Conservation (phyloP, 2,888 invertebrate species). For the Melieria crassipennis region DNA sequence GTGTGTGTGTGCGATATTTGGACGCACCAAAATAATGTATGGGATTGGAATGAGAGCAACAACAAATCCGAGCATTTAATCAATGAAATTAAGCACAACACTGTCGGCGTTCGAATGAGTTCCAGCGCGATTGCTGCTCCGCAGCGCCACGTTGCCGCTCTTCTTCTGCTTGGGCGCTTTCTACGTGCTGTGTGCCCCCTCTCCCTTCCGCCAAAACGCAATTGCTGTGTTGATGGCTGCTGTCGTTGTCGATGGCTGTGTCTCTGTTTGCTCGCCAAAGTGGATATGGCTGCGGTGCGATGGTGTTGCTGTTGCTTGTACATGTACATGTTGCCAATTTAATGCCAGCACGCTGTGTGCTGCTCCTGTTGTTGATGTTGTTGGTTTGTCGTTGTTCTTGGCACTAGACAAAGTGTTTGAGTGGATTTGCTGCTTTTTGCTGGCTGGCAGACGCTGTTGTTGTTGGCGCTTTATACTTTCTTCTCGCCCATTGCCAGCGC, state of each 20-base stretch:
- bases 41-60: background rate
- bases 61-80: slow-evolving; percentile 45
- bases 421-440: slow-evolving; percentile 14
- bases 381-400: slow-evolving; percentile 11
- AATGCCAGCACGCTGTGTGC: background rate
- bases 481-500: background rate
- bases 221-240: too few species aligned
- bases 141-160: background rate
- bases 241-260: too few species aligned
- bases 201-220: too few species aligned
- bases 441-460: background rate
- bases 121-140: background rate
- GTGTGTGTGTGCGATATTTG: too few species aligned
- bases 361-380: background rate
- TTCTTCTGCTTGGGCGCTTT: too few species aligned
- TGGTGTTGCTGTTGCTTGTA: background rate
- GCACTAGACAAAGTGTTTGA: slow-evolving; percentile 3
- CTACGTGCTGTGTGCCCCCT: background rate
- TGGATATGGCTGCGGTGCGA: too few species aligned
- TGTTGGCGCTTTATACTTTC: background rate
- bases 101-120: slow-evolving; percentile 21
- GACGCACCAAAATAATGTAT: background rate
- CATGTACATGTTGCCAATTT: background rate
- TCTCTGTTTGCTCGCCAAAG: too few species aligned
- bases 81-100: slow-evolving; percentile 49